phyloP scores from a whole-genome alignment of 2,797 vertebrate genomes.

The Kryptopterus vitreolus region DNA sequence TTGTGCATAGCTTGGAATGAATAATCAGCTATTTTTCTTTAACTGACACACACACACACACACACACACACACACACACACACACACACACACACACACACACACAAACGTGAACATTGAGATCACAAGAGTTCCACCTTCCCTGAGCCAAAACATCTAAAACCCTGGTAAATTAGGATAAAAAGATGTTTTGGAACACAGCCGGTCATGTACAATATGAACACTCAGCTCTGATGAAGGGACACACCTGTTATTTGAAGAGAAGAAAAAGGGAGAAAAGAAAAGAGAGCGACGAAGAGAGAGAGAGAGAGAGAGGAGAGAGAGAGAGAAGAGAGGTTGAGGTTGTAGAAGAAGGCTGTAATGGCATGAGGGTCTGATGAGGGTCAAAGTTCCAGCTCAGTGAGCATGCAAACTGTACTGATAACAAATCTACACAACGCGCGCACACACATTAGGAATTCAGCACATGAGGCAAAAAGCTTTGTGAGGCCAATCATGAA shows the following conservation, averaged over 20 bases:
- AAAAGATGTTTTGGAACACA: slow-evolving; percentile 9
- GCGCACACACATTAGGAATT: not conserved
- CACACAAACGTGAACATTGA: not conserved
- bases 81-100: not conserved
- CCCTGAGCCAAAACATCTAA: not conserved
- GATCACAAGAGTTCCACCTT: not conserved
- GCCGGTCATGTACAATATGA: not conserved
- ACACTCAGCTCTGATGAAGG: slow-evolving; percentile 14
- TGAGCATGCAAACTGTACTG: slow-evolving; percentile 34
- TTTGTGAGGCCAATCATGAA: no score
- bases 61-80: slow-evolving; percentile 13
- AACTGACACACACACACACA: not conserved
- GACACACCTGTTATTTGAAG: slow-evolving; percentile 12
- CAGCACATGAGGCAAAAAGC: not conserved
- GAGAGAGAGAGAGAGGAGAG: not conserved
- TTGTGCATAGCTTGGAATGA: no score
- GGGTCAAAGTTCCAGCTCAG: slow-evolving; percentile 37
- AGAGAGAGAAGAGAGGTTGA: not conserved
- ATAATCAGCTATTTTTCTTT: not conserved
- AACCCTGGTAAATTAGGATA: not conserved
- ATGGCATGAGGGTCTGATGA: slow-evolving; percentile 30
- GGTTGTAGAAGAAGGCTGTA: not conserved
- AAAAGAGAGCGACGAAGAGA: not conserved
- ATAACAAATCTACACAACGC: slow-evolving; percentile 34
- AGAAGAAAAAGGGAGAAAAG: no score